Evolutionary conservation across 2,113 vertebrate species (phyloP), one percentile per base, ranked within the genome.

Genomic region (Martes martes): DNA sequence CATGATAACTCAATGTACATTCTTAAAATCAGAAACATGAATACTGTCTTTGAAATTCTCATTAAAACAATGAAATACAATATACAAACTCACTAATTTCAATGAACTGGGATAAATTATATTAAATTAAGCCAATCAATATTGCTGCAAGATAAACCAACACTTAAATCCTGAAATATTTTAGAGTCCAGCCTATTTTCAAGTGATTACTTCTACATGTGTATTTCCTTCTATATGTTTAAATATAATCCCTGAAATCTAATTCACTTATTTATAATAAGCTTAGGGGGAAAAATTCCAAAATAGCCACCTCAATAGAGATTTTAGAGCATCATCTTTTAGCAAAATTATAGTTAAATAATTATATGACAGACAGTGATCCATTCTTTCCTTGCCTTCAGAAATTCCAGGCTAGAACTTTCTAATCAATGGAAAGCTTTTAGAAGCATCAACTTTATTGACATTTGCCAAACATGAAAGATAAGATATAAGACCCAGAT

Each of bases 391-490:
- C 7, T 85, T 86, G 47, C 39, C 50, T 86, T 69, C 11, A 78
- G 80, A 93, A 89, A 8, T 96, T 79, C n/a, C 80, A 61, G 33
- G 16, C 11, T 81, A 81, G 45, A 95, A 63, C 2, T 71, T 96
- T 11, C n/a, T 87, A 97, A 84, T 71, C 33, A 71, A 42, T 47
- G 18, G 14, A 76, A 84, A 93, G 7, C 5, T 86, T 86, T 93
- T 86, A 89, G 45, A 45, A 87, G 16, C 31, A 90, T 86, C 4
- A 79, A 80, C 0, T 93, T 96, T 61, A 76, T 4, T 89, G 33
- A 96, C 88, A 95, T 94, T 92, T 94, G 2, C 36, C 61, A 89
- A 92, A 84, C 7, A 15, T 94, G 33, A 80, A 89, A 91, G 14
- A 26, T 57, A 84, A 76, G 28, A 73, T n/a, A 26, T 4, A 82